Percentiles rank a stretch among this genome's conserved stretches.
These are phyloP conservation scores for Caenorhabditis macrosperma DNA, from an alignment of 2,888 invertebrate genomes.

Conservation along the genomic window DNA sequence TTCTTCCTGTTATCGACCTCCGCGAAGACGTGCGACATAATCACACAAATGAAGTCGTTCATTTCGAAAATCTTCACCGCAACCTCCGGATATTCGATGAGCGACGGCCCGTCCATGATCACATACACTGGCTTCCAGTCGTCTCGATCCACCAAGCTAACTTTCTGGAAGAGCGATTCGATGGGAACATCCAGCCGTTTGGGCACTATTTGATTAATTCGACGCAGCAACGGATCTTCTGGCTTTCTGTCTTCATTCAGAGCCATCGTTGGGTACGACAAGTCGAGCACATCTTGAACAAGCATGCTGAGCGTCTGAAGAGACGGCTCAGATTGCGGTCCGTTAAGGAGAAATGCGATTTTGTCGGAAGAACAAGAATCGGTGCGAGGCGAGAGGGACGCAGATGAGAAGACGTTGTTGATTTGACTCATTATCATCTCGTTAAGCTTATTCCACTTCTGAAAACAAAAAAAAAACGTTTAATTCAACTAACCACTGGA, in stretches of 20 bases:
- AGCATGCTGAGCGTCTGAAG: neutral
- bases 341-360: too few species aligned
- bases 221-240: neutral
- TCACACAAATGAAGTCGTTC: constrained; percentile 37
- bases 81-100: neutral
- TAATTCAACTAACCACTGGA: neutral
- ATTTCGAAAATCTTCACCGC: constrained; percentile 35
- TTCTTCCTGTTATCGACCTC: constrained; percentile 32
- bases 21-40: constrained; percentile 18
- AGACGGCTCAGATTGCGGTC: constrained; percentile 3
- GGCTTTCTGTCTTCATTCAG: neutral
- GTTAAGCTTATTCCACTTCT: constrained; percentile 47
- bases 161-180: neutral
- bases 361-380: too few species aligned
- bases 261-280: neutral
- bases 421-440: constrained; percentile 13
- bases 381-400: neutral
- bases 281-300: neutral
- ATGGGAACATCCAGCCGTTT: constrained; percentile 18
- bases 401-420: neutral
- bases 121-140: constrained; percentile 53
- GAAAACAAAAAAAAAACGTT: neutral
- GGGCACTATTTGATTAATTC: neutral
- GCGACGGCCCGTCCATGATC: constrained; percentile 16
- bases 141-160: constrained; percentile 13